phyloP scores from a whole-genome alignment of 2,797 vertebrate species.

The Notolepis coatsorum region DNA sequence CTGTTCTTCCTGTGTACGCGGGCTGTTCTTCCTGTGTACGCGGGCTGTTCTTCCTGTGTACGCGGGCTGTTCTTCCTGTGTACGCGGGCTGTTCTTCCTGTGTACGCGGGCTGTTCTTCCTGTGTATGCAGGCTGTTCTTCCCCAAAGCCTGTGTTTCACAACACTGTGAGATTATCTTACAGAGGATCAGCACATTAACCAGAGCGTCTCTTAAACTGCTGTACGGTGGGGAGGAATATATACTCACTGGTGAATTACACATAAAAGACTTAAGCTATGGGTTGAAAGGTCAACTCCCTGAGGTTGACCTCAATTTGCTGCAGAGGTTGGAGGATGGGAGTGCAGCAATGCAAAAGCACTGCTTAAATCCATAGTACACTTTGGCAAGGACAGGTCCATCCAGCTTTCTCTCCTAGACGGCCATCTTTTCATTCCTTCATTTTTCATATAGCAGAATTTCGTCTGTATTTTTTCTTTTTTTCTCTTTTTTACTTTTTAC shows the following conservation, averaged over 20 bases:
- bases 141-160: no score
- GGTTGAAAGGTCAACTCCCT: constrained; percentile 32
- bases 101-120: no score
- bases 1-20: no score
- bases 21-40: no score
- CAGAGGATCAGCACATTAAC: not conserved
- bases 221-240: constrained; percentile 1
- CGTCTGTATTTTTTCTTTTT: constrained; percentile 15
- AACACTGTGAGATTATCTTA: not conserved
- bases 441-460: not conserved
- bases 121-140: no score
- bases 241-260: constrained; percentile 15
- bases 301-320: constrained; percentile 23
- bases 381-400: constrained; percentile 45
- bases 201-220: not conserved
- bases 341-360: constrained; percentile 24
- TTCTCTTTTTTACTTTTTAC: constrained; percentile 40
- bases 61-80: no score
- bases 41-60: no score
- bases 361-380: constrained; percentile 28
- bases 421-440: constrained; percentile 11
- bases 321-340: constrained; percentile 21
- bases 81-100: no score
- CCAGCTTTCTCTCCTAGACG: constrained; percentile 26
- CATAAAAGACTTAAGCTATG: constrained; percentile 5